phyloP scores from a whole-genome alignment of 2,888 invertebrate genomes.

The Caenorhabditis zanzibari region DNA sequence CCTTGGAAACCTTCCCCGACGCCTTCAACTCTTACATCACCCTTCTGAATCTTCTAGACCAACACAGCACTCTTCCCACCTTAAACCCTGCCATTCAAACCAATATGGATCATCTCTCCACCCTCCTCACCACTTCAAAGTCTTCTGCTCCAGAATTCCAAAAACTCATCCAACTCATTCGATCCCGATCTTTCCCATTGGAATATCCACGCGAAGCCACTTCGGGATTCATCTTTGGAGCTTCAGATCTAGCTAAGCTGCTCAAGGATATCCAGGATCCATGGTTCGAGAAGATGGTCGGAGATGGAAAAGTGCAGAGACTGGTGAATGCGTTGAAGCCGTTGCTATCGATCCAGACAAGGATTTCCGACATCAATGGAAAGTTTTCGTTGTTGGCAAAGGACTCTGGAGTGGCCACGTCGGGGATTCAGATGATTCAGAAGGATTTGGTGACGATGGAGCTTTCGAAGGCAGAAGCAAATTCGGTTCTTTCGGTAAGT shows the following conservation, averaged over 20 bases:
- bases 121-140: background rate
- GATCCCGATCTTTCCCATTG: background rate
- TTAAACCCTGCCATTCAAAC: background rate
- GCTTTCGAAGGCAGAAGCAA: background rate
- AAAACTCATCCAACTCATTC: too few species aligned
- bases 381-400: background rate
- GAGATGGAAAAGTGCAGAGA: background rate
- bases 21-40: background rate
- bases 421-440: background rate
- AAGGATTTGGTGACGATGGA: background rate
- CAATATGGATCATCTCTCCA: background rate
- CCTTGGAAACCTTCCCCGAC: constrained; percentile 3
- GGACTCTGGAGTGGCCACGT: background rate
- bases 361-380: background rate
- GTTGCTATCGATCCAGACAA: background rate
- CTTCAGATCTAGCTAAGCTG: background rate
- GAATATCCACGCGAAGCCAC: background rate
- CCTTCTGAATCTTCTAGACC: background rate
- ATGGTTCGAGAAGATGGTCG: background rate
- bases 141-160: too few species aligned
- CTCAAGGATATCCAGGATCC: background rate
- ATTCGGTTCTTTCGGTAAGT: too few species aligned
- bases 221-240: background rate
- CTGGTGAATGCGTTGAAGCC: constrained; percentile 1
- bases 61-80: background rate